Evolutionary conservation across 2,113 vertebrate species (phyloP).

Genomic region (Archilochus colubris): DNA sequence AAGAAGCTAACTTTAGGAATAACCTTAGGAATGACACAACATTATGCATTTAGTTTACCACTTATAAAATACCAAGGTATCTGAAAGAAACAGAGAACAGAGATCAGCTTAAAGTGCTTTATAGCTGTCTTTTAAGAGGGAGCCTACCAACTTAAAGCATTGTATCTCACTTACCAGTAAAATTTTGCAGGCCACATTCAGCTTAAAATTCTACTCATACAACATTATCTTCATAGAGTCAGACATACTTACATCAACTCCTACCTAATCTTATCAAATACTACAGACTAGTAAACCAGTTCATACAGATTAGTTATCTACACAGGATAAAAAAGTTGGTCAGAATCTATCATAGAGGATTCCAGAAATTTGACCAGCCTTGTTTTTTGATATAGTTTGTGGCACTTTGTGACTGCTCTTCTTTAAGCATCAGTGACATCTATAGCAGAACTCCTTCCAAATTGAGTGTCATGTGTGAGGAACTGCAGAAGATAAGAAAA

Average conservation of each 20-base stretch:
- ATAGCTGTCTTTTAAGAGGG: background rate
- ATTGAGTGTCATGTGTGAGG: background rate
- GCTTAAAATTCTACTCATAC: background rate
- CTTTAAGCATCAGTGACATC: background rate
- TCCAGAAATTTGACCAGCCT: background rate
- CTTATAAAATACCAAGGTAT: background rate
- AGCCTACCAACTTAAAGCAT: background rate
- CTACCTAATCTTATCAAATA: background rate
- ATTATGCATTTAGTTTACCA: background rate
- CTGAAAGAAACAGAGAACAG: background rate
- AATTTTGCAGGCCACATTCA: background rate
- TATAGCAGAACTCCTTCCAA: background rate
- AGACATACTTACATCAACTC: background rate
- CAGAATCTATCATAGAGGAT: background rate
- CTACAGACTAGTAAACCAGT: background rate
- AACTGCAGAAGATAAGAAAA: background rate
- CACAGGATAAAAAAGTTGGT: background rate
- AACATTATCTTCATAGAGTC: background rate
- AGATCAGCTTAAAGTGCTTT: background rate
- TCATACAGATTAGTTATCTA: background rate
- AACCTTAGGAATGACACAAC: background rate
- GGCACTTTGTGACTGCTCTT: background rate
- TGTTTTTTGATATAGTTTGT: background rate
- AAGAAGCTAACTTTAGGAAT: background rate
- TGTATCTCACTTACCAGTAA: conserved; percentile 46